phyloP scores from a whole-genome alignment of 2,888 invertebrate genomes.

The Alviniconcha strummeri region DNA sequence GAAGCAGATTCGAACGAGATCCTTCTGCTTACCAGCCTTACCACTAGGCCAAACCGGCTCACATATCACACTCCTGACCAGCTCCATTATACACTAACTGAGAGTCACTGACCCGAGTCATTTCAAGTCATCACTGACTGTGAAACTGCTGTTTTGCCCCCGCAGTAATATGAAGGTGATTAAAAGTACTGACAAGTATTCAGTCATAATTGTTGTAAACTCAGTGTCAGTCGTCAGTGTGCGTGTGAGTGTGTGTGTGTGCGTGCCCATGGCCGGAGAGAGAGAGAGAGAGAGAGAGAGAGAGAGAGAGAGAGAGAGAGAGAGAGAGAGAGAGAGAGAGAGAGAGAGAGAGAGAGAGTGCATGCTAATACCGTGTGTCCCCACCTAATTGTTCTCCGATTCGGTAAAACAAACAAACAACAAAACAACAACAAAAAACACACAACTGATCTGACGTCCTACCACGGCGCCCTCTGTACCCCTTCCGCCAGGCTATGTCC shows the following conservation, averaged over 20 bases:
- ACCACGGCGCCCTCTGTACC: no score
- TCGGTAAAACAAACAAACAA: no score
- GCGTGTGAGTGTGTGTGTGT: conserved; percentile 27
- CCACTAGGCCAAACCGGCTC: no score
- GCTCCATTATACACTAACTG: not conserved
- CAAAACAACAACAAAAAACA: not conserved
- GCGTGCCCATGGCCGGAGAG: not conserved
- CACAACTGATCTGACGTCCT: no score
- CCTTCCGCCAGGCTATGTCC: no score
- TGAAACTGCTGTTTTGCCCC: not conserved
- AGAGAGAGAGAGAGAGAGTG: conserved; percentile 11
- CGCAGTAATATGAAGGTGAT: not conserved
- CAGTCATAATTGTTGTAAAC: not conserved
- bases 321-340: conserved; percentile 12
- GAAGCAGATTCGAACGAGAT: no score
- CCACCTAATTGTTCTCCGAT: no score
- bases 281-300: not conserved
- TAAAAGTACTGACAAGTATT: not conserved
- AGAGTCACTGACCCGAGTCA: not conserved
- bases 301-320: conserved; percentile 6
- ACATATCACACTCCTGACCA: no score
- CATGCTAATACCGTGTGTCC: not conserved
- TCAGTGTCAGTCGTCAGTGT: not conserved
- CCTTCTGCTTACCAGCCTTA: no score
- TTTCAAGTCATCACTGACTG: not conserved